Evolutionary conservation across 2,797 vertebrate species (phyloP), one percentile per base, ranked within the genome.

Genomic region (Lepus oiostolus): DNA sequence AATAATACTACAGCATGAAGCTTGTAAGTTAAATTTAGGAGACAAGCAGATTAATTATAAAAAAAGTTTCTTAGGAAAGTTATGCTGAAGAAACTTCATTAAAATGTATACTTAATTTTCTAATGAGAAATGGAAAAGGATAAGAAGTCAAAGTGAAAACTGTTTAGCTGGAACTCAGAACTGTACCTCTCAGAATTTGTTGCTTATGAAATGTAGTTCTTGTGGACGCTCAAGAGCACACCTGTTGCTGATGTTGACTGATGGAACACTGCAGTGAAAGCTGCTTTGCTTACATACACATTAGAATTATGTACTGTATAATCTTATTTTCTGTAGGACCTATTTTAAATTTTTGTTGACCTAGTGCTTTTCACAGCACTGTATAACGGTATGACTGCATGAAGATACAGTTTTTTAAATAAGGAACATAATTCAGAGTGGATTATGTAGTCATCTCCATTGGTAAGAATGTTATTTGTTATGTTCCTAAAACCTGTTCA

Each of bases 311-410:
- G 10, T 83, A 22, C 70, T 93, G 79, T 50, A 42, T 70, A 74
- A 38, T 91, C 90, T 91, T 94, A 85, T 93, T 90, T 93, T 81
- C 30, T 93, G 0, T 63, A 79, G 32, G 14, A 10, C 24, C 8
- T 63, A 87, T 96, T 90, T 60, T 93, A 93, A 65, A 22, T 72
- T 72, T 91, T 84, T 92, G 62, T 77, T 91, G 75, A 21, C 62
- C 50, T 26, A 50, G 28, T 83, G 12, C n/a, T 90, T 92, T 8
- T 80, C 83, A 87, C 38, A 90, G 1, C 5, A 54, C 52, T 63
- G 21, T 13, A 21, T 75, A 88, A 84, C 2, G 52, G 95, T 92
- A 80, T 81, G 68, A 80, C n/a, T 70, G 17, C 30, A 26, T 85
- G 92, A 92, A 38, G 42, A 16, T 52, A 50, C 70, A 50, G 63